Base-by-base conservation (phyloP, 2,113 vertebrate genomes). In the Ellobius talpinus region DNA sequence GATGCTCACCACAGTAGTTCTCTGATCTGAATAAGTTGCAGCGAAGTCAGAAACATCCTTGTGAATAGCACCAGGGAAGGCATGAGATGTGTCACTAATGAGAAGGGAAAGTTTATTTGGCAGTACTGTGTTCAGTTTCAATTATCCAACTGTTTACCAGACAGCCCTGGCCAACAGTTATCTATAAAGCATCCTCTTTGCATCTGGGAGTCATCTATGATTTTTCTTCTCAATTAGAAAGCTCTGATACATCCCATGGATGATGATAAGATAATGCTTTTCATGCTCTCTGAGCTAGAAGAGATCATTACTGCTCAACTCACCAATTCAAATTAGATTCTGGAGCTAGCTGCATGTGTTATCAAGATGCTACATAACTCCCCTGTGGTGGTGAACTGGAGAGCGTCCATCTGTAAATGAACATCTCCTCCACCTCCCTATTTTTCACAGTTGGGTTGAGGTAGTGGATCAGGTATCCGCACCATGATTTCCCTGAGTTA, bases 321-420 rank as follows among this genome's bases (percentile, higher is more conserved):
- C 72, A 45, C 78, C 72, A 95, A 86, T 93, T 94, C 93, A 95
- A 68, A 96, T 95, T 58, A 90, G 13, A 93, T 76, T 65, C 82
- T 13, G 31, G 47, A 72, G 55, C 65, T 91, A 58, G 50, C 26
- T 82, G 82, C 33, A n/a, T 85, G 52, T 90, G 31, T 72, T 85
- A 58, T 61, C 47, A 90, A 91, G 91, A 88, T 66, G 82, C 84
- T 76, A 1, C 33, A 79, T 36, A 47, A 70, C 10, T 61, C 86
- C 31, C 91, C 47, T 66, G 33, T 90, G 92, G 47, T n/a, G 76
- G 3, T 11, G 36, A 76, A 61, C 29, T 84, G 55, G 76, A 66
- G 19, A 55, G 58, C 29, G 26, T 86, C 86, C 76, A 74, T 87
- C 70, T 52, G 65, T 63, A 81, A 93, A 73, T 61, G 24, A 91